phyloP scores from a whole-genome alignment of 64 coral and sea anemone genomes.

The Acropora tenuis region DNA sequence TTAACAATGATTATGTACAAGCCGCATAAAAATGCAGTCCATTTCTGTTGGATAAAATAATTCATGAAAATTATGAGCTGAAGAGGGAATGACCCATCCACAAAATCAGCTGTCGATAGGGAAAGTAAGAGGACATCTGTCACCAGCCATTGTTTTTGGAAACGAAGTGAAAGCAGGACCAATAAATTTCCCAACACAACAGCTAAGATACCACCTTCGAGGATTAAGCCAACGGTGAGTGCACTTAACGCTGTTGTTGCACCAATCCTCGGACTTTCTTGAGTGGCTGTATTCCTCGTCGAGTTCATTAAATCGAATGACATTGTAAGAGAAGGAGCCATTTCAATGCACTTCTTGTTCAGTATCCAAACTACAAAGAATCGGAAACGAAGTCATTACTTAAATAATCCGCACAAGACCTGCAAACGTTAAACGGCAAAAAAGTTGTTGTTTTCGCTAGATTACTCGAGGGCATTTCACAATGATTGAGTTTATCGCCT shows the following conservation, averaged over 20 bases:
- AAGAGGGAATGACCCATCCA: conserved; percentile 71
- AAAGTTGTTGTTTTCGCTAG: background rate
- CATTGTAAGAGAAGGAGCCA: background rate
- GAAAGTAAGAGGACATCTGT: conserved; percentile 85
- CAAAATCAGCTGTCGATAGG: conserved; percentile 83
- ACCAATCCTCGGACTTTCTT: background rate
- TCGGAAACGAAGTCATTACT: background rate
- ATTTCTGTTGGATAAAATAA: conserved; percentile 67
- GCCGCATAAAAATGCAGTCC: conserved; percentile 69
- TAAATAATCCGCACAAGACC: background rate
- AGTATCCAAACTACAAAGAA: background rate
- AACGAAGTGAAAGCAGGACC: conserved; percentile 71
- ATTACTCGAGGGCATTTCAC: background rate
- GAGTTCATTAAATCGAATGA: background rate
- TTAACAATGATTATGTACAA: conserved; percentile 59
- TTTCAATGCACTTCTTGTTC: background rate
- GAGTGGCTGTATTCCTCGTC: background rate
- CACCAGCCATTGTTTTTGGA: conserved; percentile 74
- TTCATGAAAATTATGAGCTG: conserved; percentile 91
- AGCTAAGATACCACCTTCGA: conserved; percentile 55
- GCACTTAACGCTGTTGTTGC: conserved; percentile 15
- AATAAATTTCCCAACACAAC: conserved; percentile 78
- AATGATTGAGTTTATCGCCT: background rate
- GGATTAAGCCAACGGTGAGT: conserved; percentile 61
- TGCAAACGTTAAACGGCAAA: background rate